Evolutionary conservation across 2,888 invertebrate genomes (phyloP).

Genomic region (Cacoxenus indagator): DNA sequence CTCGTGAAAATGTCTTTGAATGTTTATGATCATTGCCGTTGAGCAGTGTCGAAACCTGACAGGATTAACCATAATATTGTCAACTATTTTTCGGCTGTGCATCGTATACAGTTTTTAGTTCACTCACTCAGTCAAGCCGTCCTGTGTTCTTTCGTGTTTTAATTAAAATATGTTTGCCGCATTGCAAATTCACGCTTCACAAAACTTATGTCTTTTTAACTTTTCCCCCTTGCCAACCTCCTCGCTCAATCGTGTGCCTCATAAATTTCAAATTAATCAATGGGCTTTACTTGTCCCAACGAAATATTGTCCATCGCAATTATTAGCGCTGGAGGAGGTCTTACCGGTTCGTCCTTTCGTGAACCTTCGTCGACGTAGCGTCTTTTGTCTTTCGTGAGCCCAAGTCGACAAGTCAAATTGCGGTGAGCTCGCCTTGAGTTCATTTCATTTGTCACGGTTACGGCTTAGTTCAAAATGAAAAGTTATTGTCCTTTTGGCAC

Average conservation of each 20-base stretch:
- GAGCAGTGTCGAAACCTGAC: constrained; percentile 33
- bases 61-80: constrained; percentile 61
- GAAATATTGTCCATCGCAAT: not conserved
- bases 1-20: constrained; percentile 29
- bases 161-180: constrained; percentile 58
- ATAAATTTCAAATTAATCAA: constrained; percentile 65
- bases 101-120: not conserved
- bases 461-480: not conserved
- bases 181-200: constrained; percentile 12
- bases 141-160: constrained; percentile 35
- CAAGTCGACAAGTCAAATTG: not conserved
- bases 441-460: constrained; percentile 4
- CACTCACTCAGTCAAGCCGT: not conserved
- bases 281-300: constrained; percentile 47
- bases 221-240: constrained; percentile 18
- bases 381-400: not conserved
- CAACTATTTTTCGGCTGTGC: constrained; percentile 39
- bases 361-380: not conserved
- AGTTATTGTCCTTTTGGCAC: constrained; percentile 9
- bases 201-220: not conserved
- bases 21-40: constrained; percentile 55
- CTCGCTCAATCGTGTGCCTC: constrained; percentile 39
- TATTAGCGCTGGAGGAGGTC: not conserved
- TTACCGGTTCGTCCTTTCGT: not conserved
- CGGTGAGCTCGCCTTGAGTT: not conserved